A percentile compares a stretch with the other conserved stretches of the same genome.
Conservation (phyloP, 2,888 invertebrate species). For the Stratiomys singularior region DNA sequence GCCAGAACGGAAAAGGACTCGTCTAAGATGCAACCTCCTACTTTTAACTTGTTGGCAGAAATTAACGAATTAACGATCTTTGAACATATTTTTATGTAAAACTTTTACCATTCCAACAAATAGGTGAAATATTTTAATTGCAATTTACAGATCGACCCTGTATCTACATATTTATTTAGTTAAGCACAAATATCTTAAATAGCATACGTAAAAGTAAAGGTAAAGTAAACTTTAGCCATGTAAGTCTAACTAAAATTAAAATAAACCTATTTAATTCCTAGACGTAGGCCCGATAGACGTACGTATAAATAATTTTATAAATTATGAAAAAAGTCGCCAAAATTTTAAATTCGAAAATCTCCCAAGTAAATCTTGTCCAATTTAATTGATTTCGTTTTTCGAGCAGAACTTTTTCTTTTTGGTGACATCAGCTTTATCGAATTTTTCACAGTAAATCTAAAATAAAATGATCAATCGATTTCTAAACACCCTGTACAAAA, state of each 20-base stretch:
- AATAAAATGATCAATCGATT: background rate
- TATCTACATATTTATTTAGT: conserved; percentile 43
- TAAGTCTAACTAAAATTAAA: background rate
- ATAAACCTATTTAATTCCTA: conserved; percentile 34
- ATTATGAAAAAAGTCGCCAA: conserved; percentile 1
- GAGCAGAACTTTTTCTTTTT: no score
- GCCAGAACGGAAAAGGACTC: no score
- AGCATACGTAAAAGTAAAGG: background rate
- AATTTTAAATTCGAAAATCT: no score
- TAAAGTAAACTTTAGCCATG: background rate
- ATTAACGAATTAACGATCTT: background rate
- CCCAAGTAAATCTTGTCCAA: no score
- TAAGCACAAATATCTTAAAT: conserved; percentile 14
- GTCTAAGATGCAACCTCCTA: no score
- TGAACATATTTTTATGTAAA: conserved; percentile 18
- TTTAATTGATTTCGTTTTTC: background rate
- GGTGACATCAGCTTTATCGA: background rate
- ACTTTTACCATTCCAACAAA: conserved; percentile 38
- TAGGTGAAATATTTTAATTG: conserved; percentile 32
- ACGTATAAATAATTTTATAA: conserved; percentile 17
- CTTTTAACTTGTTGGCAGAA: background rate
- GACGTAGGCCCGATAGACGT: background rate
- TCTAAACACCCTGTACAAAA: background rate
- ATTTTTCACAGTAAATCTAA: background rate
- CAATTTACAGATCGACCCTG: conserved; percentile 38